phyloP scores from a whole-genome alignment of 2,797 vertebrate species.

The Pelobates cultripes region DNA sequence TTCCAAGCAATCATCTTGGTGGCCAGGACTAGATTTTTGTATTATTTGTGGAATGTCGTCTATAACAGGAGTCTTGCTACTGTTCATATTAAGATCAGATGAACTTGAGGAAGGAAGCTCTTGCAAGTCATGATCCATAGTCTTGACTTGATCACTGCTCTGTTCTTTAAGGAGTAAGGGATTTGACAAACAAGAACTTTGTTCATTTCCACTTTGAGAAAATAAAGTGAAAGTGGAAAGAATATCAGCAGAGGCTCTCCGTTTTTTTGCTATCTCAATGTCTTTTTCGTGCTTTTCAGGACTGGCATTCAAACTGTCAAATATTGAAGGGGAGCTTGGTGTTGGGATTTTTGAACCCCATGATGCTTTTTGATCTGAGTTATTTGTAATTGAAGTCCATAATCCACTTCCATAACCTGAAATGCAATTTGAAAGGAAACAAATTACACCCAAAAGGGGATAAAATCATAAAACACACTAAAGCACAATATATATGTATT shows the following conservation, averaged over 20 bases:
- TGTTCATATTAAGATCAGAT: background rate
- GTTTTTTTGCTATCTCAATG: background rate
- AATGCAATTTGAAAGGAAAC: background rate
- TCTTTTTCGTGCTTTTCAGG: too few species aligned
- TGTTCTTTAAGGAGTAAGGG: background rate
- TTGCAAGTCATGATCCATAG: background rate
- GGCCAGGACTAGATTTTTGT: background rate
- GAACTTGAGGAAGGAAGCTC: background rate
- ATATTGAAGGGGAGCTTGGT: background rate
- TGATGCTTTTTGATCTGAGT: background rate
- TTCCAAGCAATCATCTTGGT: background rate
- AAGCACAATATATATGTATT: background rate
- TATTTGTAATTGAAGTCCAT: slow-evolving; percentile 8
- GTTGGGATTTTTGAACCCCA: background rate
- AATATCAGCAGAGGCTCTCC: slow-evolving; percentile 14
- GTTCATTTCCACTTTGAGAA: background rate
- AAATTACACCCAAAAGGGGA: background rate
- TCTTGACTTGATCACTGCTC: background rate
- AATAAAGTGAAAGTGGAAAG: slow-evolving; percentile 32
- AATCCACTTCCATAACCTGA: background rate
- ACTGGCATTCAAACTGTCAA: background rate
- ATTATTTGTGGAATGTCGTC: background rate
- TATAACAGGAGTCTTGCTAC: background rate
- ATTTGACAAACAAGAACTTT: background rate
- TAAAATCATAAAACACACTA: background rate